Evolutionary conservation across 2,888 invertebrate species (phyloP).

Genomic region (Omphaloscelis lunosa): DNA sequence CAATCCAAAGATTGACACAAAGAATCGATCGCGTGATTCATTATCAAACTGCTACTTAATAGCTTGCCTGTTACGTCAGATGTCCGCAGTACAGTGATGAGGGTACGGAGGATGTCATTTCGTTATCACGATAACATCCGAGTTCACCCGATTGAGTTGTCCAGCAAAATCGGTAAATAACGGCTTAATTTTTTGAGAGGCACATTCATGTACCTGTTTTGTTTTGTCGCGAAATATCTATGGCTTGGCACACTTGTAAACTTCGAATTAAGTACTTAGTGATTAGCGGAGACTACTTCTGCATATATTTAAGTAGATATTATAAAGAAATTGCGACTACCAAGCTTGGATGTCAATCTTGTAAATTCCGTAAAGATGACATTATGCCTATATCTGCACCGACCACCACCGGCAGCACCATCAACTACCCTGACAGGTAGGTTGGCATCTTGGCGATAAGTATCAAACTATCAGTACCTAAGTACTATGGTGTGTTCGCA

Average conservation of each 20-base stretch:
- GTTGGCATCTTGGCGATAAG: background rate
- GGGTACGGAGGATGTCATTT: constrained; percentile 25
- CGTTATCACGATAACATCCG: constrained; percentile 23
- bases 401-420: background rate
- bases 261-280: background rate
- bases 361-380: background rate
- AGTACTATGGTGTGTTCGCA: background rate
- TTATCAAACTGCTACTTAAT: background rate
- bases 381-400: background rate
- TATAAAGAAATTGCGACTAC: too few relatives aligned
- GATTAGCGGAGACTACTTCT: background rate
- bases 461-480: background rate
- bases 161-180: background rate
- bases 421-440: background rate
- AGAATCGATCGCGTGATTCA: background rate
- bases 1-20: too few relatives aligned
- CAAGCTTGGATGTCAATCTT: too few relatives aligned
- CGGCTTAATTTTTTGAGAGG: background rate
- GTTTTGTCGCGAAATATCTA: background rate
- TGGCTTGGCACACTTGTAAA: background rate
- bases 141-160: constrained; percentile 28
- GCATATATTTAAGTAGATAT: too few relatives aligned
- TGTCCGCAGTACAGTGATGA: constrained; percentile 9
- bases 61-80: constrained; percentile 13
- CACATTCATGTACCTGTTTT: background rate